Percentiles rank a stretch among this genome's conserved stretches.
Conservation (phyloP, 2,888 invertebrate genomes). For the Trachelus tabidus region DNA sequence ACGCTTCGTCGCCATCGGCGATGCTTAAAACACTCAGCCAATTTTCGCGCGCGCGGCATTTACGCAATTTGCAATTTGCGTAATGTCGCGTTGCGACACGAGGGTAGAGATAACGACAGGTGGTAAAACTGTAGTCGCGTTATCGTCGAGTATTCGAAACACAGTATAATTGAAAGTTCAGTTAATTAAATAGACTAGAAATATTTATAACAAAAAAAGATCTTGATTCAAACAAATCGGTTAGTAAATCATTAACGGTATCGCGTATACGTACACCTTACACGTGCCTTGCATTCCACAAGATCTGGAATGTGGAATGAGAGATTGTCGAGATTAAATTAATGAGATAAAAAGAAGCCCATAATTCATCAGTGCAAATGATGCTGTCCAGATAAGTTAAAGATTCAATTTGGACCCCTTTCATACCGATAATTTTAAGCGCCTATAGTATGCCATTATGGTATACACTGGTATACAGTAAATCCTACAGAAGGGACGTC, state of each 20-base stretch:
- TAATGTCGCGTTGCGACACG: background rate
- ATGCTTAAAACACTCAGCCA: background rate
- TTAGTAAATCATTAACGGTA: background rate
- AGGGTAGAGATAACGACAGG: background rate
- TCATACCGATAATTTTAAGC: background rate
- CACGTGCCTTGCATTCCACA: background rate
- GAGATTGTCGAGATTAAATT: background rate
- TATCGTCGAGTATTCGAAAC: background rate
- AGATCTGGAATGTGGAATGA: background rate
- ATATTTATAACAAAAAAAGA: background rate
- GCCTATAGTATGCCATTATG: background rate
- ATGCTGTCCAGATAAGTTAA: background rate
- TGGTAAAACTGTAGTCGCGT: background rate
- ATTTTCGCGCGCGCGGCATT: background rate
- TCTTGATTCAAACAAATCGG: background rate
- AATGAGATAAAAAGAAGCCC: background rate
- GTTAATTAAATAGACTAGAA: background rate
- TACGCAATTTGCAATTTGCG: background rate
- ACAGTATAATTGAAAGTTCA: background rate
- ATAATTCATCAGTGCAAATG: background rate
- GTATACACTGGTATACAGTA: background rate
- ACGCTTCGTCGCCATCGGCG: background rate
- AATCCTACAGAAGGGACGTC: background rate
- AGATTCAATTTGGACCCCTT: background rate
- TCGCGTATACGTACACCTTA: background rate